Evolutionary conservation across 2,113 vertebrate genomes (phyloP), one percentile per base, ranked within the genome.

Genomic region (Dendrocopos noguchii): DNA sequence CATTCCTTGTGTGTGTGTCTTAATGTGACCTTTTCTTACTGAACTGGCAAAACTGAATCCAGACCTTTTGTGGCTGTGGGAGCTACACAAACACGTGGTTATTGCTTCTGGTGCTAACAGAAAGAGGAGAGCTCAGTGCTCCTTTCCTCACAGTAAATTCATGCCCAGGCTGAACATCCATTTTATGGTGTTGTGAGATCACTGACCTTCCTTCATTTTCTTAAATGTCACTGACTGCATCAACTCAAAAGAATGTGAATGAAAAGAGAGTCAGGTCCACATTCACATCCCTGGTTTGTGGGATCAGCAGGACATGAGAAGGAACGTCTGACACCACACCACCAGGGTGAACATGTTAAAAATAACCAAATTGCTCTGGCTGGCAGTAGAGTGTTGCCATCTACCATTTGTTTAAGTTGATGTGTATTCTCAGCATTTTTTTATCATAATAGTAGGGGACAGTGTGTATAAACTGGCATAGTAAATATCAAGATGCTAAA

Each of bases 1-100:
- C 0, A 0, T 68, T 88, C 22, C 10, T 78, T 2, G 0, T 0
- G 0, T 36, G 14, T 31, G 10, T 47, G 15, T 63, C 29, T 80
- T 73, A 52, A 42, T 44, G 56, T 60, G 68, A 88, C 28, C 22
- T 88, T 83, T 78, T 52, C 7, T 57, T 47, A 47, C 29, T 68
- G 31, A 87, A 75, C 36, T 57, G 61, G 44, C 61, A 84, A 88
- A 78, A 84, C 36, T 36, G 31, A 53, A 80, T 91, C 75, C 61
- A 84, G 80, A 61, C 6, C 10, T 74, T 82, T 61, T 68, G 70
- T 78, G 34, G 18, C 0, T 53, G 13, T 68, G 66, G 28, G 61
- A 86, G 44, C n/a, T 71, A 47, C 46, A 20, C 24, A 80, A 19
- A 39, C 52, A 33, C 5, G 4, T 39, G 10, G 5, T 59, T 88